A percentile compares a stretch with the other conserved stretches of the same genome.
Conservation (phyloP, 2,888 invertebrate species). For the Alviniconcha strummeri region DNA sequence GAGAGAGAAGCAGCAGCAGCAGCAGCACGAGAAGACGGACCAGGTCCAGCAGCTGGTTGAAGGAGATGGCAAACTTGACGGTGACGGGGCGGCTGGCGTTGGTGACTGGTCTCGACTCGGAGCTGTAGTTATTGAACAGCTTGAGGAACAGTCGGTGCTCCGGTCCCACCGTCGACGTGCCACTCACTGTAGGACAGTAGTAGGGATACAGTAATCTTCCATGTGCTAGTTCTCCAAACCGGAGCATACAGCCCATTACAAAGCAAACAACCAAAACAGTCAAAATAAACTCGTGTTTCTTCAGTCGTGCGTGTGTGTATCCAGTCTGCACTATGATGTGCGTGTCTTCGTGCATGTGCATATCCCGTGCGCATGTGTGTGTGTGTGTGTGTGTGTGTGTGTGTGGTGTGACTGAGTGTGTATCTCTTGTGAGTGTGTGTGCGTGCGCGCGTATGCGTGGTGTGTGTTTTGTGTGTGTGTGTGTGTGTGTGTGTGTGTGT, state of each 20-base stretch:
- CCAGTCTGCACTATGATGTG: too few relatives aligned
- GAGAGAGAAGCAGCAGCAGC: too few relatives aligned
- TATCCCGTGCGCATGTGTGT: too few relatives aligned
- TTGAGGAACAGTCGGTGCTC: constrained; percentile 58
- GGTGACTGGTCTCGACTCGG: constrained; percentile 62
- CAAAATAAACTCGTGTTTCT: background rate
- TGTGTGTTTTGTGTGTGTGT: background rate
- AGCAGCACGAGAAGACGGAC: constrained; percentile 41
- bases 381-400: background rate
- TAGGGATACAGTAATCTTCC: background rate
- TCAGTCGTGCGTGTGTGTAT: background rate
- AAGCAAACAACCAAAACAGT: too few relatives aligned
- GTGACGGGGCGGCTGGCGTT: constrained; percentile 58
- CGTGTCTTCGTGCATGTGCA: background rate
- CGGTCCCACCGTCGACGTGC: constrained; percentile 37
- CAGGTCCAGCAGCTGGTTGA: constrained; percentile 67
- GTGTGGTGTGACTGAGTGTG: background rate
- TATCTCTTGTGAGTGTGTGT: background rate
- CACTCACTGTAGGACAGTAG: background rate
- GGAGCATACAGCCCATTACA: too few relatives aligned
- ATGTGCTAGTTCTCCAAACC: background rate
- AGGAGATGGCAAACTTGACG: constrained; percentile 60
- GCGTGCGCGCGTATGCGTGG: background rate
- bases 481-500: background rate
- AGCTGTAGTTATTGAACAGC: constrained; percentile 59